These are phyloP conservation scores for Vipera latastei DNA, from an alignment of 2,797 vertebrate species.

Conservation along the genomic window DNA sequence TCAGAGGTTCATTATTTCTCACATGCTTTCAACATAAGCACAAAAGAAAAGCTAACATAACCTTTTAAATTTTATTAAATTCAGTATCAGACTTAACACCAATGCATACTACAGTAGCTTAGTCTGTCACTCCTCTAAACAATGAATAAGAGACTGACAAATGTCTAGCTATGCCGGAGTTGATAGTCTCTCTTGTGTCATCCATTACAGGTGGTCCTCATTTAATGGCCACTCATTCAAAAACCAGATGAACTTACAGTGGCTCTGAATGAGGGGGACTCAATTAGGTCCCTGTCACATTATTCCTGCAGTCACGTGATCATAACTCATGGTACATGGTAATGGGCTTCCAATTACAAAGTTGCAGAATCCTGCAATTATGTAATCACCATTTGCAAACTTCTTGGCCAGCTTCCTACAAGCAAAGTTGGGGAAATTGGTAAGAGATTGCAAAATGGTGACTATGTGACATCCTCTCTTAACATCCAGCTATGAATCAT, in stretches of 20 bases:
- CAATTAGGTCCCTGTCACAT: not conserved
- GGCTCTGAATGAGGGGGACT: not conserved
- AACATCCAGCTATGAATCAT: not conserved
- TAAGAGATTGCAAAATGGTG: not conserved
- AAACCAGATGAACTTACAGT: not conserved
- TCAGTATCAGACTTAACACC: not conserved
- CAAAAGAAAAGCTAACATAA: not conserved
- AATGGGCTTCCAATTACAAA: not conserved
- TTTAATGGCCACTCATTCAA: not conserved
- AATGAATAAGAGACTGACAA: not conserved
- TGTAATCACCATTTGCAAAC: not conserved
- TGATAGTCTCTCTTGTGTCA: not conserved
- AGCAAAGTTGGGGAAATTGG: not conserved
- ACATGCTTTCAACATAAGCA: not conserved
- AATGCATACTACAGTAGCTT: not conserved
- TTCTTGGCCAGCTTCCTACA: not conserved
- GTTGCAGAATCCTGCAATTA: not conserved
- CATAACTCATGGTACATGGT: not conserved
- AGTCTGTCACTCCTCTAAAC: not conserved
- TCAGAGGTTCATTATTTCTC: not conserved
- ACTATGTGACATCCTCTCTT: not conserved
- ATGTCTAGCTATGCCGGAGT: not conserved
- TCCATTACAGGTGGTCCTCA: not conserved
- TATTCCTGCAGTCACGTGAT: not conserved
- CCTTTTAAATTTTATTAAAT: not conserved